phyloP scores from a whole-genome alignment of 1,140 invertebrate species.

The Brevipalpus yothersi region DNA sequence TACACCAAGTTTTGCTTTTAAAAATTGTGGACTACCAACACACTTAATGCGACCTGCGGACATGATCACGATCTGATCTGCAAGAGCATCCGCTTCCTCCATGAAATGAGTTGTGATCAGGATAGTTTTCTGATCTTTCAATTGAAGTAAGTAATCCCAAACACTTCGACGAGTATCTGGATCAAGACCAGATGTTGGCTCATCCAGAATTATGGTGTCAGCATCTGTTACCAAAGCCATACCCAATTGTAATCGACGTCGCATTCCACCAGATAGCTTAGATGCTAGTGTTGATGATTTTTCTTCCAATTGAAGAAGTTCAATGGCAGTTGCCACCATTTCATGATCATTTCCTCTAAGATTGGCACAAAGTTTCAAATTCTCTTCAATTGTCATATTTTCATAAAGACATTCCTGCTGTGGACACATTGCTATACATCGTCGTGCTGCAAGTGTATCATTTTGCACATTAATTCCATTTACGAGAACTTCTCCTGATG shows the following conservation, averaged over 20 bases:
- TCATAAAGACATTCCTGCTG: conserved; percentile 31
- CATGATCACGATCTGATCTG: conserved; percentile 30
- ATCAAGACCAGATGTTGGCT: conserved; percentile 25
- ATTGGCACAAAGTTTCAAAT: conserved; percentile 9
- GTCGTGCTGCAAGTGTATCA: conserved; percentile 29
- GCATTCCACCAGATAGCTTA: conserved; percentile 59
- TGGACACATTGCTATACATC: conserved; percentile 59
- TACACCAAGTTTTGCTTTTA: conserved; percentile 24
- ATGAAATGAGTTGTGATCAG: conserved; percentile 89
- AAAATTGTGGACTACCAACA: conserved; percentile 26
- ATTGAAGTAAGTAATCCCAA: conserved; percentile 28
- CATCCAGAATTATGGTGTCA: conserved; percentile 11
- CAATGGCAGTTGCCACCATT: conserved; percentile 21
- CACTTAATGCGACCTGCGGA: conserved; percentile 26
- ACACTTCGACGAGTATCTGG: conserved; percentile 29
- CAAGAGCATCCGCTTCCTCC: conserved; percentile 69
- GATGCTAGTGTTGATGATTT: conserved; percentile 38
- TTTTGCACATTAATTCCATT: conserved; percentile 35
- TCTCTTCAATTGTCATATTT: conserved; percentile 20
- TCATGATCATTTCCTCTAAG: conserved; percentile 31
- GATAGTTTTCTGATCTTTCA: conserved; percentile 34
- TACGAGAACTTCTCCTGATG: conserved; percentile 35
- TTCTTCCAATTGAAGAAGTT: conserved; percentile 26
- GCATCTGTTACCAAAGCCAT: conserved; percentile 46
- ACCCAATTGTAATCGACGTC: conserved; percentile 59